A percentile compares a stretch with the other conserved stretches of the same genome.
Conservation (phyloP, 2,113 vertebrate species). For the Hemichromis elongatus region DNA sequence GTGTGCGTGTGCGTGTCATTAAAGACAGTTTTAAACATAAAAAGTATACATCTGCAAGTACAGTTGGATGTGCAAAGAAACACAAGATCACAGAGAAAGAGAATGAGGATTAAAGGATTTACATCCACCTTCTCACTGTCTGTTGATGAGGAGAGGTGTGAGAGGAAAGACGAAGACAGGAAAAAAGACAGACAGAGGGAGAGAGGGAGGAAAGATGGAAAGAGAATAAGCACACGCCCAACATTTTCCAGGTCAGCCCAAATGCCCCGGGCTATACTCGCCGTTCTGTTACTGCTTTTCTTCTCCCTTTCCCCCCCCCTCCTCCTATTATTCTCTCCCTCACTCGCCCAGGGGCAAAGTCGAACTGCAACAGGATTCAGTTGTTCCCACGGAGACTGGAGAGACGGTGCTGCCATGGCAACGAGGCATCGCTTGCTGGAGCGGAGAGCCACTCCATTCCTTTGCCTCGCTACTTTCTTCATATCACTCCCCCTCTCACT, state of each 20-base stretch:
- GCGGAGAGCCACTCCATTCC: slow-evolving; percentile 35
- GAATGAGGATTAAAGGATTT: neutral
- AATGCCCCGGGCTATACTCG: slow-evolving; percentile 53
- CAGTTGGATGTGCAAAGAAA: neutral
- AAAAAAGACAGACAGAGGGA: neutral
- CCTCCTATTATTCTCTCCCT: neutral
- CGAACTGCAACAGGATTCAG: slow-evolving; percentile 74
- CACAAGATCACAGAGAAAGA: neutral
- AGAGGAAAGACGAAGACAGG: neutral
- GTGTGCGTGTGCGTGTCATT: neutral
- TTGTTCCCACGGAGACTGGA: slow-evolving; percentile 75
- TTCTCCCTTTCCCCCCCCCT: neutral
- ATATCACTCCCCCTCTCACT: neutral
- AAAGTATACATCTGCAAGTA: neutral
- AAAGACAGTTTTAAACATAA: neutral
- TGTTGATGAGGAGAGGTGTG: slow-evolving; percentile 1
- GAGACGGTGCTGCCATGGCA: slow-evolving; percentile 75
- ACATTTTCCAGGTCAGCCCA: slow-evolving; percentile 69
- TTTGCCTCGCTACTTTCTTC: slow-evolving; percentile 10
- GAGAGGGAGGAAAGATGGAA: neutral
- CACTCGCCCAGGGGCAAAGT: slow-evolving; percentile 63
- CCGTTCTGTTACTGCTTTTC: slow-evolving; percentile 61
- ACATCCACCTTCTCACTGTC: neutral
- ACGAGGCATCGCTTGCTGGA: slow-evolving; percentile 68
- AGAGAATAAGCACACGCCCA: slow-evolving; percentile 48